Evolutionary conservation across 2,888 invertebrate species (phyloP).

Genomic region (Cosmopolites sordidus): DNA sequence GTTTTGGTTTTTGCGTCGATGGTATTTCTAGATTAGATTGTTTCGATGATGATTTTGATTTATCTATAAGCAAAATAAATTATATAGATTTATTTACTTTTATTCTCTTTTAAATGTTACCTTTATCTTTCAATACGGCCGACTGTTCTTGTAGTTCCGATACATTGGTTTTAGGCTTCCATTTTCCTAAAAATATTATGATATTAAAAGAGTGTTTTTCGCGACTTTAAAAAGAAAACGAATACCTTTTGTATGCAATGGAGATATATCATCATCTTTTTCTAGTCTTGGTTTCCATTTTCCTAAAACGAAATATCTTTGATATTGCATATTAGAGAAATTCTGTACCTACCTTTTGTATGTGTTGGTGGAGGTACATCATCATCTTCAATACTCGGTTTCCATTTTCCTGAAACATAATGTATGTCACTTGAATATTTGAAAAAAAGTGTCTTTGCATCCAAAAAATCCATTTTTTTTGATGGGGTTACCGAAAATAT

Average conservation of each 20-base stretch:
- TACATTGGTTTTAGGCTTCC: background rate
- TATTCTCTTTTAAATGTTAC: too few species aligned
- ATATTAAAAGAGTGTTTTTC: too few species aligned
- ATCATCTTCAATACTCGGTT: slow-evolving; percentile 18
- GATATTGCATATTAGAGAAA: too few species aligned
- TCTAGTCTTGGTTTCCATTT: slow-evolving; percentile 7
- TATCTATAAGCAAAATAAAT: background rate
- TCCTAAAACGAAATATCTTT: slow-evolving; percentile 3
- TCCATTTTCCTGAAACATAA: background rate
- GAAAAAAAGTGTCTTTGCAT: background rate
- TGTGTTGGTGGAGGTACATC: slow-evolving; percentile 27
- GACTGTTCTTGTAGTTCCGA: background rate
- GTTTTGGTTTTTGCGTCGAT: background rate
- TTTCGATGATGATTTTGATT: slow-evolving; percentile 1
- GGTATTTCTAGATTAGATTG: background rate
- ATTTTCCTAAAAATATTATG: slow-evolving; percentile 9
- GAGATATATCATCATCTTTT: slow-evolving; percentile 27
- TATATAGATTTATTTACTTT: too few species aligned
- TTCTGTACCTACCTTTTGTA: slow-evolving; percentile 51
- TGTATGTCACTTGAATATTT: background rate
- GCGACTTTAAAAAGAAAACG: too few species aligned
- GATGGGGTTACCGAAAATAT: too few species aligned
- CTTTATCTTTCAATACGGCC: too few species aligned
- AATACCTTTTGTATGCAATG: slow-evolving; percentile 46
- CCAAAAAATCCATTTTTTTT: background rate